Conservation (phyloP, 2,888 invertebrate species). For the Cheiracanthium punctorium region DNA sequence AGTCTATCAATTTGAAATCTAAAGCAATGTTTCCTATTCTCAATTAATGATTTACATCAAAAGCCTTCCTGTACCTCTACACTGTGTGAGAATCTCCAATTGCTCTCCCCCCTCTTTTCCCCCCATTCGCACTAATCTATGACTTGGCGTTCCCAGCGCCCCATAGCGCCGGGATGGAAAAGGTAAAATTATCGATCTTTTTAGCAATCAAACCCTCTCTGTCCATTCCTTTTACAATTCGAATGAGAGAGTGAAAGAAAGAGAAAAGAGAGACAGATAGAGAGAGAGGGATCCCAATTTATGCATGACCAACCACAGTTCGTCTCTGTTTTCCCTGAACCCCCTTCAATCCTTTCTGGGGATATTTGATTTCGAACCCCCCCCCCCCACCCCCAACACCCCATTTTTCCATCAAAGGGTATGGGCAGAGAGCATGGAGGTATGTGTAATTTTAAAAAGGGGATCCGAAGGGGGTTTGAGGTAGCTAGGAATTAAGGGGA, state of each 20-base stretch:
- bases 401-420: slow-evolving; percentile 24
- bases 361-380: slow-evolving; percentile 44
- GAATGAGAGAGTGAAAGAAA: neutral
- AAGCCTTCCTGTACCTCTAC: slow-evolving; percentile 57
- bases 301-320: slow-evolving; percentile 68
- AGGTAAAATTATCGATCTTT: slow-evolving; percentile 68
- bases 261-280: neutral
- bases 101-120: slow-evolving; percentile 17
- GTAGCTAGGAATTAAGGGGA: neutral
- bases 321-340: slow-evolving; percentile 56
- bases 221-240: slow-evolving; percentile 66
- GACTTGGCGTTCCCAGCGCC: slow-evolving; percentile 33
- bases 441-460: slow-evolving; percentile 37
- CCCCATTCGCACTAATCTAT: slow-evolving; percentile 62
- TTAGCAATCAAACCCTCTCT: slow-evolving; percentile 58
- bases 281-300: slow-evolving; percentile 58
- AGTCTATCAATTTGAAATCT: slow-evolving; percentile 5
- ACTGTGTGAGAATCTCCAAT: slow-evolving; percentile 61
- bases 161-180: slow-evolving; percentile 56
- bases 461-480: slow-evolving; percentile 9
- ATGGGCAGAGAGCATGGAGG: slow-evolving; percentile 26
- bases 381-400: slow-evolving; percentile 2
- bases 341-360: slow-evolving; percentile 46
- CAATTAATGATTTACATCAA: slow-evolving; percentile 65
- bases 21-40: slow-evolving; percentile 53